Evolutionary conservation across 53 echinoderm and acorn worm genomes (phyloP), one percentile per base, ranked within the genome.

Genomic region (Luidia sarsii): DNA sequence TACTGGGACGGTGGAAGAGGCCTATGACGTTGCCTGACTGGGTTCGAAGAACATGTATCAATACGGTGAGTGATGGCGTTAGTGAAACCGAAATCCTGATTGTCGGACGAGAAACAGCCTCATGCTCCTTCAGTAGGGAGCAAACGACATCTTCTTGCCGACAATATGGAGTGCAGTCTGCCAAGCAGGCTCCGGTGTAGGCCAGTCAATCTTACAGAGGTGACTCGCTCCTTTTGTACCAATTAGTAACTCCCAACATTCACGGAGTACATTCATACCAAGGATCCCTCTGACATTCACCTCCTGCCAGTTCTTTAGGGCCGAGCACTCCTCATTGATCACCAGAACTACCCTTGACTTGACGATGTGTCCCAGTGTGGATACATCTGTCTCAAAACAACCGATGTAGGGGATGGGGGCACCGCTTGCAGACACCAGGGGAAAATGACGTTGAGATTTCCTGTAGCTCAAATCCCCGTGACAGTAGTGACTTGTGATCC

Each of bases 401-500:
- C 82, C 82, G n/a, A 80, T 48, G 22, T 80, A 65, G 27, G 80
- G 80, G 45, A 81, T 81, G 21, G 82, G 14, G 15, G 62, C 82
- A n/a, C 82, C 66, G 29, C 82, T 82, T 20, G 67, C 82, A 21
- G 68, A 82, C 36, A 82, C 82, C 6, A 68, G 28, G 18, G n/a
- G 82, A 32, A 43, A 67, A 82, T n/a, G 82, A 43, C 18, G 25
- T 50, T 27, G 50, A 53, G 27, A 67, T 67, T n/a, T 50, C 20
- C 39, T 38, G 0, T 14, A 62, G 45, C 50, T 64, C 18, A 63
- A 80, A 80, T 43, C 80, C 60, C 15, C 29, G 64, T 67, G 3
- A 65, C 67, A 3, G 81, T 65, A 22, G 81, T 81, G 27, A 85
- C 85, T 18, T 85, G 85, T n/a, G 85, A 85, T 1, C 75, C 85